Evolutionary conservation across 2,113 vertebrate genomes (phyloP), one percentile per base, ranked within the genome.

Genomic region (Baryphthengus martii): DNA sequence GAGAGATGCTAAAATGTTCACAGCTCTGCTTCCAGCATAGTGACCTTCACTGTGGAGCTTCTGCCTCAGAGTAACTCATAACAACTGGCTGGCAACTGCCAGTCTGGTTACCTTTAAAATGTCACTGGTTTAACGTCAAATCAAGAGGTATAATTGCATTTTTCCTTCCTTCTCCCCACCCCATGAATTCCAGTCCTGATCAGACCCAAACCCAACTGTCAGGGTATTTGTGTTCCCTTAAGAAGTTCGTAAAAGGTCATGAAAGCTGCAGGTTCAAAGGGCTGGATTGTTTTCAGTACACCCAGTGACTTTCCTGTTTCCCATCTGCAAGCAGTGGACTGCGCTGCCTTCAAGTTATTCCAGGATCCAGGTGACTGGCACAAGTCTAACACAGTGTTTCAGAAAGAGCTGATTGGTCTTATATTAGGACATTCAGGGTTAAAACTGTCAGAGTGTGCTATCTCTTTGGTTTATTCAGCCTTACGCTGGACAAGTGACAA

Each of bases 41-140:
- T 93, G 97, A 97, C 98, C 96, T 98, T 98, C 97, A 96, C 18
- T 55, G 83, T 66, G 93, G 91, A 95, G 85, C 93, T 76, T 78
- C 94, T 90, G 79, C 80, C 93, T 95, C 52, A 40, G 90, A 65
- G 77, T 78, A 68, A 59, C 81, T 97, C 89, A 42, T 82, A 95
- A 95, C 25, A 61, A 75, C 81, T 88, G 94, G 90, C 88, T 91
- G 95, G 88, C 97, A 96, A 93, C 95, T 97, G 95, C 91, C 91
- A 95, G 88, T 56, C 31, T 9, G 0, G 49, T 90, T 89, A 40
- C 73, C 90, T 97, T 95, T 90, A 91, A 98, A 98, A 98, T 98
- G 97, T 98, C 98, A 98, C 92, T 96, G 97, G 73, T 97, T 97
- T 97, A 97, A 97, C 94, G 97, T 94, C 77, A 65, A 89, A 95